These are phyloP conservation scores for Dioctria rufipes DNA, from an alignment of 2,888 invertebrate species.

Conservation along the genomic window DNA sequence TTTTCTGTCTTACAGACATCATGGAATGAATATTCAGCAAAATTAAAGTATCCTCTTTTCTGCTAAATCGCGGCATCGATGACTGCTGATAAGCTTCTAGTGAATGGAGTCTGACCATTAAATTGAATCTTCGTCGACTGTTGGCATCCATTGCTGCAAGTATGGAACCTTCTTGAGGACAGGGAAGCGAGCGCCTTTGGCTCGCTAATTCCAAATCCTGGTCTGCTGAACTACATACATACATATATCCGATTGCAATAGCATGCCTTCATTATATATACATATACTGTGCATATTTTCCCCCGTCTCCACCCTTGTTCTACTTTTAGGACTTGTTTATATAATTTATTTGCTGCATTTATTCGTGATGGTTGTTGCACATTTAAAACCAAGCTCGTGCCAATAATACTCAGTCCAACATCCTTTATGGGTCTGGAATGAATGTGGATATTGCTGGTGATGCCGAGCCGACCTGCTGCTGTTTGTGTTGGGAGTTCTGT, in stretches of 20 bases:
- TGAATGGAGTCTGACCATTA: slow-evolving; percentile 40
- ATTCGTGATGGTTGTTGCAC: slow-evolving; percentile 45
- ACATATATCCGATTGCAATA: slow-evolving; percentile 9
- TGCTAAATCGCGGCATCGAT: slow-evolving; percentile 44
- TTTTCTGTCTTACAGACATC: background rate
- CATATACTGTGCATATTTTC: background rate
- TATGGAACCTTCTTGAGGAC: slow-evolving; percentile 1
- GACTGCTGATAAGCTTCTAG: slow-evolving; percentile 39
- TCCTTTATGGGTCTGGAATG: slow-evolving; percentile 15
- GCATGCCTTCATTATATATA: background rate
- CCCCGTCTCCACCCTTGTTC: background rate
- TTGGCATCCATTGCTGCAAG: background rate
- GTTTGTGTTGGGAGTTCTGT: background rate
- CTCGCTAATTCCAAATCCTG: slow-evolving; percentile 35
- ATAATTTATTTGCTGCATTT: slow-evolving; percentile 49
- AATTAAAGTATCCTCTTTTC: slow-evolving; percentile 34
- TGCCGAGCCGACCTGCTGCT: too few relatives aligned
- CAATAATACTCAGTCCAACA: slow-evolving; percentile 20
- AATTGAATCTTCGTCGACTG: slow-evolving; percentile 13
- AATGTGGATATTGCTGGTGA: slow-evolving; percentile 4
- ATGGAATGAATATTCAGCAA: background rate
- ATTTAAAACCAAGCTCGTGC: slow-evolving; percentile 46
- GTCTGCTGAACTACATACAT: slow-evolving; percentile 18
- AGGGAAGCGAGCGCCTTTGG: background rate
- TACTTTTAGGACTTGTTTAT: slow-evolving; percentile 35